Conservation (phyloP, 30 jellyfish, hydroid and myxozoan species). For the Pseudorhiza aurosa region DNA sequence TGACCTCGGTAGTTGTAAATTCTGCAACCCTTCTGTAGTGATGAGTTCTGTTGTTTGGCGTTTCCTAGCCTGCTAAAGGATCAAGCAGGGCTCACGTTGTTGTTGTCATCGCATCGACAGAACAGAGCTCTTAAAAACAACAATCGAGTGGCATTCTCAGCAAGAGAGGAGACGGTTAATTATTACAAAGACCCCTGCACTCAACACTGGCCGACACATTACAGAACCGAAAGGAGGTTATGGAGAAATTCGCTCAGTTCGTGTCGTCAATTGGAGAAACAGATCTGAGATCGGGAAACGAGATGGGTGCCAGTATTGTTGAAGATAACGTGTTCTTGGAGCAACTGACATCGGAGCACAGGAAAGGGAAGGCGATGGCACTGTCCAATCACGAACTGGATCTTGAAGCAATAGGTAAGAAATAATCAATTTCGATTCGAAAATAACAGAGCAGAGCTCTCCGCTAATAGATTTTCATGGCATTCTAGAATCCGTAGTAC, state of each 20-base stretch:
- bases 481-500: too few relatives aligned
- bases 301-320: not conserved
- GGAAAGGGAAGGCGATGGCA: not conserved
- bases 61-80: slow-evolving; percentile 10
- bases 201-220: slow-evolving; percentile 30
- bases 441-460: not conserved
- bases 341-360: slow-evolving; percentile 1
- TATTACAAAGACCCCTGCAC: slow-evolving; percentile 55
- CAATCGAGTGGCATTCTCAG: slow-evolving; percentile 27
- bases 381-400: slow-evolving; percentile 27
- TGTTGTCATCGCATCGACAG: slow-evolving; percentile 1
- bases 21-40: not conserved
- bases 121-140: not conserved
- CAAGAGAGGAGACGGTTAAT: slow-evolving; percentile 47
- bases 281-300: slow-evolving; percentile 9
- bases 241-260: slow-evolving; percentile 47
- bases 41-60: slow-evolving; percentile 3
- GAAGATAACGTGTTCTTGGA: slow-evolving; percentile 25
- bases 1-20: not conserved
- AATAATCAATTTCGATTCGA: too few relatives aligned
- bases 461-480: not conserved
- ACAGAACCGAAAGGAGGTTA: slow-evolving; percentile 56
- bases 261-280: slow-evolving; percentile 42
- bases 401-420: slow-evolving; percentile 55
- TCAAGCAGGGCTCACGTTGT: slow-evolving; percentile 1